phyloP scores from a whole-genome alignment of 2,797 vertebrate genomes.

The Picus viridis region DNA sequence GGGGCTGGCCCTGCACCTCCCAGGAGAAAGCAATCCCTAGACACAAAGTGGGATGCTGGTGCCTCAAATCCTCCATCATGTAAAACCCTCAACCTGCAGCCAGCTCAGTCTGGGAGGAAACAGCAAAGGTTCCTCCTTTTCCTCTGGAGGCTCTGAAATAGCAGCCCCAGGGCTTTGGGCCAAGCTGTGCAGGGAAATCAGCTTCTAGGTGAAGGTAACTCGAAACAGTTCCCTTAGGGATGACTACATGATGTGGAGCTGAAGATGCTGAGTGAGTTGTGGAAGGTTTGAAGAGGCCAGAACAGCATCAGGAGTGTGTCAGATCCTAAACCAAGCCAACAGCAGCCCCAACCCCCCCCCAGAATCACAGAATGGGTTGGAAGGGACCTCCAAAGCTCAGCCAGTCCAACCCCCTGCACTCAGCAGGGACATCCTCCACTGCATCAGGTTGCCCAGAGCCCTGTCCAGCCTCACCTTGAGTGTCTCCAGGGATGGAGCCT shows the following conservation, averaged over 20 bases:
- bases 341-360: no score
- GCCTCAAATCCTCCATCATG: background rate
- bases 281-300: background rate
- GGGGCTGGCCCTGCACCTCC: background rate
- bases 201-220: background rate
- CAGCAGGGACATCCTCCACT: no score
- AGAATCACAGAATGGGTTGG: background rate
- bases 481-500: no score
- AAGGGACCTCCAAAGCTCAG: no score
- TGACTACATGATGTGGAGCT: background rate
- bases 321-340: background rate
- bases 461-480: no score
- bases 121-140: background rate
- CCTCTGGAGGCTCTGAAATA: background rate
- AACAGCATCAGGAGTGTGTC: background rate
- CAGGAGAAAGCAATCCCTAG: background rate
- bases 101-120: background rate
- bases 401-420: no score
- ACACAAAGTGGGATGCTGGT: background rate
- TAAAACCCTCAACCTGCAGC: background rate
- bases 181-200: background rate
- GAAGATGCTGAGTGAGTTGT: background rate
- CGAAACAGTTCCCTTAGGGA: background rate
- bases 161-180: background rate
- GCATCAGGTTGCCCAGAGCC: no score